Conservation (phyloP, 2,888 invertebrate species). For the Agrotis clavis region DNA sequence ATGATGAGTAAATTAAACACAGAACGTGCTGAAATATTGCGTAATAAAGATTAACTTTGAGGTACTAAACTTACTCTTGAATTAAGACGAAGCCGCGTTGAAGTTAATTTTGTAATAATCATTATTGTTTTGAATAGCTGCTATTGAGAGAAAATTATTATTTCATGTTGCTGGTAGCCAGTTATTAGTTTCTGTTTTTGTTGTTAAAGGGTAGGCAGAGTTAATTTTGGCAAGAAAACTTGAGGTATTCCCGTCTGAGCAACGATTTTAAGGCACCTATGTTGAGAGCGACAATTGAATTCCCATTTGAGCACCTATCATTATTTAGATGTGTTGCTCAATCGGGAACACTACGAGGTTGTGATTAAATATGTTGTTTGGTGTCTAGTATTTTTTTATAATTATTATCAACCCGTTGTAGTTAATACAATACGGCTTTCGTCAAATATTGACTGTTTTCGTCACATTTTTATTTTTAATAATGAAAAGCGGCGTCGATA, state of each 20-base stretch:
- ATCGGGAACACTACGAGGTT: no score
- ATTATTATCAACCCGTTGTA: not conserved
- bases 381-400: not conserved
- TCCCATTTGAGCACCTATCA: no score
- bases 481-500: no score
- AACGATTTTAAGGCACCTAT: no score
- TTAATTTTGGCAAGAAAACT: no score
- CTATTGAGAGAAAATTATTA: constrained; percentile 29
- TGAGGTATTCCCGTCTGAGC: no score
- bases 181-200: not conserved
- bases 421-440: not conserved
- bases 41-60: constrained; percentile 35
- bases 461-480: not conserved
- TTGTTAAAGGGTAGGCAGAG: not conserved
- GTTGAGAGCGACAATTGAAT: no score
- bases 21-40: constrained; percentile 33
- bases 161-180: constrained; percentile 19
- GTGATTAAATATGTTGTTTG: not conserved
- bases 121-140: constrained; percentile 37
- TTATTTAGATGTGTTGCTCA: no score
- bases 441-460: not conserved
- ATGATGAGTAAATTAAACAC: constrained; percentile 41
- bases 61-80: constrained; percentile 23
- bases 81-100: constrained; percentile 39
- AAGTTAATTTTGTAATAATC: constrained; percentile 38